Evolutionary conservation across 2,113 vertebrate species (phyloP), one percentile per base, ranked within the genome.

Genomic region (Varanus salvator): DNA sequence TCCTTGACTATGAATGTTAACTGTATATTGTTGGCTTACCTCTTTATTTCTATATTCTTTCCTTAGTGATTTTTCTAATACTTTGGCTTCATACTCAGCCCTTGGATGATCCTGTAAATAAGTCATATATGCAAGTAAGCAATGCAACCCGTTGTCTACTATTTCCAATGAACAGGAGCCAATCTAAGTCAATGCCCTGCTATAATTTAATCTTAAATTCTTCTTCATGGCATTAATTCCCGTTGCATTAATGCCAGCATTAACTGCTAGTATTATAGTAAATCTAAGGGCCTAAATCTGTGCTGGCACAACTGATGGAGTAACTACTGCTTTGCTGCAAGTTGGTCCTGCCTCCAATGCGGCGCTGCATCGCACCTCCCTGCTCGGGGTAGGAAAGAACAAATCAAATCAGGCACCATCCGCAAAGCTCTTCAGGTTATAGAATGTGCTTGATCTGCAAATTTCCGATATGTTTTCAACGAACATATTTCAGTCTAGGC

Each of bases 1-100:
- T 2, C 8, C 38, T 60, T 31, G 23, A n/a, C 27, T 69, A 87
- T 68, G 27, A 69, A 50, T 66, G 66, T 44, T 66, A 71, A 88
- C 80, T 3, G 0, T 44, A 52, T 85, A 83, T 12, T 91, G 78
- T 87, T 71, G 71, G 84, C 89, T 5, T 98, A 99, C 98, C 98
- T 98, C 97, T 87, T 97, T 96, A 38, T 90, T 93, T 87, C 93
- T 98, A 64, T 95, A 89, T 57, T 99, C 98, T 92, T 97, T 97
- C 87, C 91, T 98, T 90, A 97, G 87, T 0, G 97, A 97, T 94
- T 99, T 99, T 95, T 98, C 91, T 96, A 98, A 96, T 84, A 99
- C 98, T 71, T 96, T 96, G 1, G 98, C 97, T 95, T 99, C 99
- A 0, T 99, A 99, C 71, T 99, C 98, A 0, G 98, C 98, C 92